Evolutionary conservation across 1,140 invertebrate genomes (phyloP), one percentile per base, ranked within the genome.

Genomic region (Drosophila erecta): DNA sequence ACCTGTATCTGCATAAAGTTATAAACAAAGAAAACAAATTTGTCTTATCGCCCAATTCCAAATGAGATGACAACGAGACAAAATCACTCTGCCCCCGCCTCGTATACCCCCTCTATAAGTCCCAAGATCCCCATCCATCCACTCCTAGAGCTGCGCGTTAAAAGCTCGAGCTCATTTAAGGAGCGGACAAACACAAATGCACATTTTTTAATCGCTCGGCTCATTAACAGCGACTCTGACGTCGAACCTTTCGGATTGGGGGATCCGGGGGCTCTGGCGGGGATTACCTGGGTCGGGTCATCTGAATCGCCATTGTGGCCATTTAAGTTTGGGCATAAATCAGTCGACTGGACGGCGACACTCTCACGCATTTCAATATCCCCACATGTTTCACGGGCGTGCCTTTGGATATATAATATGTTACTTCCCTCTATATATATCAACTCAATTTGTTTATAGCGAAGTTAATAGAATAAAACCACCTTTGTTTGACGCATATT

Each of bases 1-100:
- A 87, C 83, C 83, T 76, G 83, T 81, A 81, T 87, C 79, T 89
- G 79, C 79, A 79, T 87, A 89, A 84, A 90, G 85, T 84, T 89
- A 89, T 84, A 89, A 89, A 84, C 79, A 89, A 89, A 84, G 84
- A 89, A 89, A 89, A 89, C 84, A 89, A 91, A 91, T 91, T 91
- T 91, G 89, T 91, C 89, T 91, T 91, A 91, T 91, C 89, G 80
- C 77, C 65, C 83, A 76, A 79, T 85, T 89, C 89, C 81, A 89
- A 91, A 91, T 91, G 89, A 91, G 89, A 89, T 91, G 89, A 89
- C 89, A 89, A 85, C 84, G 84, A 81, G 83, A 84, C 83, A 79
- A 85, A 91, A 78, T 85, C 84, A 84, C 77, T 81, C 59, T 59
- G 60, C 62, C 65, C 43, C 60, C 70, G 43, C 35, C 33, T 33